Conservation (phyloP, 2,888 invertebrate genomes). For the Sphecodes monilicornis region DNA sequence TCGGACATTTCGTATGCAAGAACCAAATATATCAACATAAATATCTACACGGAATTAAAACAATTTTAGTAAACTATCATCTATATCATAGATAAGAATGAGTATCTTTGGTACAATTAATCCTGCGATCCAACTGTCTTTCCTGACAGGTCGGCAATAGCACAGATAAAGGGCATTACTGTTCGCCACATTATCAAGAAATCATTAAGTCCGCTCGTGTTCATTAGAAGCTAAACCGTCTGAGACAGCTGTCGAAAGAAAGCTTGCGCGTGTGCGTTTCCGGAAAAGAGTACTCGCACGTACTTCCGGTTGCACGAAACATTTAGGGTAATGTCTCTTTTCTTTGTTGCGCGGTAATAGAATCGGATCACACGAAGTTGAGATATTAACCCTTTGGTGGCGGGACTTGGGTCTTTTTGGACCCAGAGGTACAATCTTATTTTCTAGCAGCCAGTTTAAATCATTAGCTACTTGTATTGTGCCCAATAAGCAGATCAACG, state of each 20-base stretch:
- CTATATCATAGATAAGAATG: neutral
- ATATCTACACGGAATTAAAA: neutral
- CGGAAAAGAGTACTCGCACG: constrained; percentile 9
- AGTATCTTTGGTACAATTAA: neutral
- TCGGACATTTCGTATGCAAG: too few relatives aligned
- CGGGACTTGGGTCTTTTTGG: neutral
- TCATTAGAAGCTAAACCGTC: constrained; percentile 31
- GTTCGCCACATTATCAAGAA: constrained; percentile 19
- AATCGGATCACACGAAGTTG: neutral
- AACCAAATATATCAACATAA: too few relatives aligned
- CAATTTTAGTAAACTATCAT: neutral
- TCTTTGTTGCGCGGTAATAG: neutral
- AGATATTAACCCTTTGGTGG: neutral
- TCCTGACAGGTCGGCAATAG: neutral
- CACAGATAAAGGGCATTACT: constrained; percentile 6
- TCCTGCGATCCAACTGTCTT: neutral
- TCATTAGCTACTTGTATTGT: neutral
- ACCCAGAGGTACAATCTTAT: neutral
- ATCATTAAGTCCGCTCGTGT: constrained; percentile 28
- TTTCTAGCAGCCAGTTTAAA: neutral
- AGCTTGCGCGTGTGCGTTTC: constrained; percentile 12
- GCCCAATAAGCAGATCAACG: neutral
- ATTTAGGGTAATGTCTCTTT: neutral
- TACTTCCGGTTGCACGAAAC: neutral
- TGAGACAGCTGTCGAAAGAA: constrained; percentile 43